Percentiles rank a stretch among this genome's conserved stretches.
phyloP scores from a whole-genome alignment of 30 jellyfish, hydroid and myxozoan species.

The Mastigias papua region DNA sequence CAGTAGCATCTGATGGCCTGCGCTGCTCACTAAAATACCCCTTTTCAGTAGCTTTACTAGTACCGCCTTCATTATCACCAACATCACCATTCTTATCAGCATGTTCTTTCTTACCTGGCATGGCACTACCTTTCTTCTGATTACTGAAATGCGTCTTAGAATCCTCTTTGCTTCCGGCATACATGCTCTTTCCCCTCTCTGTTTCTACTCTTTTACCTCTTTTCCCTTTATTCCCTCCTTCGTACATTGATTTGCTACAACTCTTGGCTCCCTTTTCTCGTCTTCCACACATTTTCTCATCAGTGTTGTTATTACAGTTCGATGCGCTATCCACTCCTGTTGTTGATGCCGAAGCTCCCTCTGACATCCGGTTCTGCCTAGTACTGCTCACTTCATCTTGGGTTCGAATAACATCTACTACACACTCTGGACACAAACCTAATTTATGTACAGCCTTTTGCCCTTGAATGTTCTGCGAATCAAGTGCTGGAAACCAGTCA shows the following conservation, averaged over 20 bases:
- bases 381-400: not conserved
- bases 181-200: not conserved
- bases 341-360: not conserved
- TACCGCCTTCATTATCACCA: not conserved
- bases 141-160: not conserved
- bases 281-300: not conserved
- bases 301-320: not conserved
- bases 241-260: not conserved
- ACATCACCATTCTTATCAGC: not conserved
- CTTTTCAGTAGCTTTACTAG: not conserved
- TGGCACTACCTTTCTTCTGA: not conserved
- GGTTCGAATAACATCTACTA: slow-evolving; percentile 1
- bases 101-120: not conserved
- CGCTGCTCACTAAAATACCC: not conserved
- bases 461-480: slow-evolving; percentile 68
- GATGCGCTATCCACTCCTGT: not conserved
- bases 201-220: not conserved
- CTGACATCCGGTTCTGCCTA: not conserved
- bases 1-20: not conserved
- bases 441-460: slow-evolving; percentile 66
- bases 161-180: not conserved
- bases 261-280: not conserved
- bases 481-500: slow-evolving; percentile 89
- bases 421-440: slow-evolving; percentile 89
- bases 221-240: too few species aligned